phyloP scores from a whole-genome alignment of 1,140 invertebrate genomes.

The Lucilia sericata region DNA sequence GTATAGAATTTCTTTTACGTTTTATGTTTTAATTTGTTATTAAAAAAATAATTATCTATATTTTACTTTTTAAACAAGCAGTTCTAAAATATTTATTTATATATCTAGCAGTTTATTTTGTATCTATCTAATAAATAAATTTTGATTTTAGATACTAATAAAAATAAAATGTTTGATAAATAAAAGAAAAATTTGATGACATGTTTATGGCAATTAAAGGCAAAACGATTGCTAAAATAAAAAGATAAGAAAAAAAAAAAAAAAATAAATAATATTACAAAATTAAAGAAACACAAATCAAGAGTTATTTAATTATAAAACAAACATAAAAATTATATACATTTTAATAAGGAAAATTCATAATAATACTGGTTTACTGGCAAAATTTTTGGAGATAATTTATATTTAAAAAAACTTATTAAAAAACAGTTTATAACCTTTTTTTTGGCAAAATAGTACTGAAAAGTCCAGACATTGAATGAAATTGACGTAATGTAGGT shows the following conservation, averaged over 20 bases:
- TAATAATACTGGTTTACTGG: no score
- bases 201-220: slow-evolving; percentile 17
- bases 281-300: neutral
- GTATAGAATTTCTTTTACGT: slow-evolving; percentile 35
- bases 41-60: slow-evolving; percentile 10
- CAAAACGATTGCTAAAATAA: slow-evolving; percentile 2
- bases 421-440: no score
- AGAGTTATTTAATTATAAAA: neutral
- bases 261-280: neutral
- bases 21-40: slow-evolving; percentile 15
- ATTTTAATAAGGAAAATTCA: no score
- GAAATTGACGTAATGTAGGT: no score
- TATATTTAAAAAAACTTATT: no score
- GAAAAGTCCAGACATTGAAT: no score
- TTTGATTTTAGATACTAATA: neutral
- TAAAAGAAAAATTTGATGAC: neutral
- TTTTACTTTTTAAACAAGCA: slow-evolving; percentile 40
- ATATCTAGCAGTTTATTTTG: neutral
- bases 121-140: neutral
- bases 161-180: neutral
- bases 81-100: slow-evolving; percentile 17
- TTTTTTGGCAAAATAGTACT: no score
- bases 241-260: neutral
- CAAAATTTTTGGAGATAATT: no score
- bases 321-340: neutral